Percentiles rank a stretch among this genome's conserved stretches.
These are phyloP conservation scores for Andrena praecox DNA, from an alignment of 2,888 invertebrate species.

Conservation along the genomic window DNA sequence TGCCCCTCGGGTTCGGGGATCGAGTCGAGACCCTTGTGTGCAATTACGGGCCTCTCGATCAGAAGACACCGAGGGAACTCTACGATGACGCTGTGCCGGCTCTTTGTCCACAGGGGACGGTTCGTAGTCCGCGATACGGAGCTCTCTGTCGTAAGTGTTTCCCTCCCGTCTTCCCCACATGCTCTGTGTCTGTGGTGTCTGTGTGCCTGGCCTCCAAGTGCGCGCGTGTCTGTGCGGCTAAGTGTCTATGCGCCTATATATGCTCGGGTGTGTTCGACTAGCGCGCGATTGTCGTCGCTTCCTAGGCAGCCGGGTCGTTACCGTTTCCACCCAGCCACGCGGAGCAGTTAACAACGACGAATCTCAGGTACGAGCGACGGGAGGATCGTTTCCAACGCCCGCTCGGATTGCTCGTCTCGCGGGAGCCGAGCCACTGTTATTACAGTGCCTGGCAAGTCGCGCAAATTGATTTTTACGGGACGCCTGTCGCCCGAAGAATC, in stretches of 20 bases:
- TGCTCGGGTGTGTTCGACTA: background rate
- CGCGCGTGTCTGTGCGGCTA: no score
- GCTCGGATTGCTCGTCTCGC: background rate
- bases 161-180: slow-evolving; percentile 5
- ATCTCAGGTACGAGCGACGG: slow-evolving; percentile 12
- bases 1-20: slow-evolving; percentile 53
- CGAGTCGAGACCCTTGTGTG: slow-evolving; percentile 80
- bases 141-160: slow-evolving; percentile 61
- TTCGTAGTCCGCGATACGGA: slow-evolving; percentile 45
- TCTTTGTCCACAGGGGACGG: slow-evolving; percentile 62
- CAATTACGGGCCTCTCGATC: slow-evolving; percentile 82
- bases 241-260: no score
- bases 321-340: slow-evolving; percentile 4
- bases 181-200: background rate
- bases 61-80: slow-evolving; percentile 72
- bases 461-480: slow-evolving; percentile 17
- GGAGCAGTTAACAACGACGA: slow-evolving; percentile 22
- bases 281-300: slow-evolving; percentile 23
- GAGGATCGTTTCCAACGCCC: slow-evolving; percentile 10
- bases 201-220: no score
- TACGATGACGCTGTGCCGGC: slow-evolving; percentile 75
- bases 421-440: background rate
- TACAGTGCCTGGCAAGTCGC: background rate
- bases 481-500: background rate
- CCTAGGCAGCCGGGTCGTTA: slow-evolving; percentile 30